Evolutionary conservation across 2,113 vertebrate genomes (phyloP).

Genomic region (Tangachromis dhanisi): DNA sequence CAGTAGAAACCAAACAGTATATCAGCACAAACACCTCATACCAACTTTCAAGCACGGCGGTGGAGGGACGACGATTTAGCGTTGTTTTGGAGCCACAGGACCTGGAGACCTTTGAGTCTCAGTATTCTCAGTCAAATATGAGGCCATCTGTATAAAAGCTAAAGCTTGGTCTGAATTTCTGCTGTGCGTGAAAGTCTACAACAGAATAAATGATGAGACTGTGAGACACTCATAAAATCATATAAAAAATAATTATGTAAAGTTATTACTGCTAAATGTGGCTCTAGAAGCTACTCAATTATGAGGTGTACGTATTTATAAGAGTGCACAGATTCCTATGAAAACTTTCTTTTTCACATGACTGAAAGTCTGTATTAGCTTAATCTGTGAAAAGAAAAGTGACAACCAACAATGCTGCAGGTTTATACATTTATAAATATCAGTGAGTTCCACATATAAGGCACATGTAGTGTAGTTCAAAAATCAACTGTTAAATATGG

Average conservation of each 20-base stretch:
- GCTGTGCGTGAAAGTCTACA: neutral
- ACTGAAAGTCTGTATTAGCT: neutral
- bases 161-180: neutral
- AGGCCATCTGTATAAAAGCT: neutral
- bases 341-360: neutral
- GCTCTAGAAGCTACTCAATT: neutral
- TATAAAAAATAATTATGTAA: neutral
- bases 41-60: neutral
- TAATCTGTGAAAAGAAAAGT: neutral
- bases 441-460: constrained; percentile 34
- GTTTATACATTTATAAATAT: constrained; percentile 17
- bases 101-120: neutral
- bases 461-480: constrained; percentile 33
- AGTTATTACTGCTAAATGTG: neutral
- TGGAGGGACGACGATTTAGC: neutral
- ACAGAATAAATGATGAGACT: neutral
- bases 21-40: neutral
- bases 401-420: neutral
- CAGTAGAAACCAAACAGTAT: neutral
- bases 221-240: neutral
- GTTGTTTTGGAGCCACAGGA: neutral
- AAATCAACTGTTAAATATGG: neutral
- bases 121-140: neutral
- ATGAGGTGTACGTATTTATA: neutral
- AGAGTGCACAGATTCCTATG: neutral